Evolutionary conservation across 2,113 vertebrate species (phyloP), one percentile per base, ranked within the genome.

Genomic region (Pholis gunnellus): DNA sequence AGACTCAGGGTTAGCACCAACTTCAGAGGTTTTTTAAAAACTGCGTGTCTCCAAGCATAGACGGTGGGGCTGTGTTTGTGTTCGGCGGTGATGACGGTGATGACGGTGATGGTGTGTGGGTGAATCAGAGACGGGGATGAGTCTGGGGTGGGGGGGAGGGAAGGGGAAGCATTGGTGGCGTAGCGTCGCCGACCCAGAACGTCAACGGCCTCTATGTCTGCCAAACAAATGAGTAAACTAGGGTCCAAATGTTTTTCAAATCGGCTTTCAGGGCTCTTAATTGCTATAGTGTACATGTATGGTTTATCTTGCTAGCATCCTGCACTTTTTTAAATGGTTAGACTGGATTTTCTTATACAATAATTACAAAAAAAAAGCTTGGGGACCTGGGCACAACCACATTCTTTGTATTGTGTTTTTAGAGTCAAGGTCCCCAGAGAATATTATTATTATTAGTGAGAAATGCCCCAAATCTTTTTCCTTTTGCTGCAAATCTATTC

Each of bases 1-100:
- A 78, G 82, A 83, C 69, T 85, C 65, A n/a, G 59, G 67, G 75
- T 87, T 92, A 94, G 93, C 93, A 92, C 91, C 92, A 91, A 91
- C 82, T 80, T 79, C 29, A 84, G 69, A 72, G 84, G 63, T 78
- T 77, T 63, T 63, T 72, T 83, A 4, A 54, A 4, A 54, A 46
- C 50, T 84, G 85, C 20, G 42, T 87, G 82, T 85, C 60, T 87
- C 72, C 54, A 56, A 83, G 80, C 61, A 59, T 57, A 68, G 60
- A 71, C 4, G 57, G 60, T 18, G 52, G 52, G 22, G 25, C 18
- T 36, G 38, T 65, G 56, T 56, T 63, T 22, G 59, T 78, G 13
- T 57, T 72, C 17, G 29, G 68, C 5, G 6, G 59, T n/a, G 50
- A 76, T 9, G 67, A 46, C 68, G 60, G 29, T 68, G 65, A 38